A percentile compares a stretch with the other conserved stretches of the same genome.
Evolutionary conservation across 1,140 invertebrate species (phyloP).

Genomic region (Lerema accius): DNA sequence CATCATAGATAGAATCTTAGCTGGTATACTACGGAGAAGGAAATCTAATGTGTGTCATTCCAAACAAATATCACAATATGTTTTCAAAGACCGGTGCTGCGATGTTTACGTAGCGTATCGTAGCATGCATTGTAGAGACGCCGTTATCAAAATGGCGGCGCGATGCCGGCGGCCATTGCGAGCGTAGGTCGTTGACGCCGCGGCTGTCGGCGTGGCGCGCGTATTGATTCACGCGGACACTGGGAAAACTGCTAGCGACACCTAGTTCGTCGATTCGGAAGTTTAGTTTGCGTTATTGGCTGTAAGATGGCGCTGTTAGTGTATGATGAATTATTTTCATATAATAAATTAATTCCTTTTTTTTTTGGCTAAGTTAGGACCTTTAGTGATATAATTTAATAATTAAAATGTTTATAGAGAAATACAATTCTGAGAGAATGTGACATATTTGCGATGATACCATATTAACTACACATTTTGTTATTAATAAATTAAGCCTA

Average conservation of each 20-base stretch:
- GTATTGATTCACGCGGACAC: conserved; percentile 47
- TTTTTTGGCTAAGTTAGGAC: conserved; percentile 10
- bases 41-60: too few relatives aligned
- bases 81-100: too few relatives aligned
- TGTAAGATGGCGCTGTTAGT: conserved; percentile 52
- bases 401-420: too few relatives aligned
- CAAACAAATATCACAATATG: too few relatives aligned
- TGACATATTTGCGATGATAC: too few relatives aligned
- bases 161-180: conserved; percentile 45
- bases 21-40: too few relatives aligned
- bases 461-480: too few relatives aligned
- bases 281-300: not conserved
- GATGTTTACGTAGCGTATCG: conserved; percentile 21
- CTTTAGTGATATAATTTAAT: too few relatives aligned
- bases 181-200: conserved; percentile 62
- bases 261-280: conserved; percentile 43
- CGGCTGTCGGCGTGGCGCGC: conserved; percentile 54
- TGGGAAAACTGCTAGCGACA: conserved; percentile 49
- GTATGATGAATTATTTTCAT: too few relatives aligned
- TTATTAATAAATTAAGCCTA: too few relatives aligned
- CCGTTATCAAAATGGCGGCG: conserved; percentile 79
- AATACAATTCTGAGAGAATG: too few relatives aligned
- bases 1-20: too few relatives aligned
- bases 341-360: not conserved
- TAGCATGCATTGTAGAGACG: conserved; percentile 49